Percentiles rank a stretch among this genome's conserved stretches.
These are phyloP conservation scores for Micoletzkya japonica DNA, from an alignment of 2,888 invertebrate genomes.

Conservation along the genomic window DNA sequence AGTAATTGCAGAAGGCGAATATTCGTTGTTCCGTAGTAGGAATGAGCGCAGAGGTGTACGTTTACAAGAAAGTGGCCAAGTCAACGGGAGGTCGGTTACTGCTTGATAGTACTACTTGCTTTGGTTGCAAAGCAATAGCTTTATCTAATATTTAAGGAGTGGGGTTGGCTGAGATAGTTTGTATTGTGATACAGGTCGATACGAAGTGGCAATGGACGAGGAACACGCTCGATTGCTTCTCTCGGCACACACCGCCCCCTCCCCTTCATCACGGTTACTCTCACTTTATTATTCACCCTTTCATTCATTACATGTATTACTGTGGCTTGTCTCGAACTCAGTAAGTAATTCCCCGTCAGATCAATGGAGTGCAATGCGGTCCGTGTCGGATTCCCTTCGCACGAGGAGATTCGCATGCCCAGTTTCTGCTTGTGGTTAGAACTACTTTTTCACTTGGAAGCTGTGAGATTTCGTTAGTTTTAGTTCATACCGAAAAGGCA, in stretches of 20 bases:
- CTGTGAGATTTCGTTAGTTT: too few relatives aligned
- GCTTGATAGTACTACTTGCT: too few relatives aligned
- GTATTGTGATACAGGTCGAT: slow-evolving; percentile 39
- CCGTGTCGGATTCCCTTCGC: slow-evolving; percentile 59
- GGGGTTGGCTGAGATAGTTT: too few relatives aligned
- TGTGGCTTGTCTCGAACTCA: not conserved
- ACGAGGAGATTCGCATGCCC: slow-evolving; percentile 37
- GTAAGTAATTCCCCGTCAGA: not conserved
- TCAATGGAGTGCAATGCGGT: slow-evolving; percentile 47
- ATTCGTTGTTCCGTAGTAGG: slow-evolving; percentile 92
- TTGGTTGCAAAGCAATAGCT: too few relatives aligned
- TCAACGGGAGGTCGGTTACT: slow-evolving; percentile 74
- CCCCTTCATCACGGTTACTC: slow-evolving; percentile 35
- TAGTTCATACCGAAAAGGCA: too few relatives aligned
- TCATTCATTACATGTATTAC: not conserved
- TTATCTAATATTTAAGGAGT: too few relatives aligned
- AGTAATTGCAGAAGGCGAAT: slow-evolving; percentile 70
- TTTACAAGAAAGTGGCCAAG: slow-evolving; percentile 82
- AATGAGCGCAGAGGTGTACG: slow-evolving; percentile 88
- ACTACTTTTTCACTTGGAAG: slow-evolving; percentile 3
- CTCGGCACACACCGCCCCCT: slow-evolving; percentile 67
- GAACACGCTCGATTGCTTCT: slow-evolving; percentile 73
- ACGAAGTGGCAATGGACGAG: slow-evolving; percentile 84
- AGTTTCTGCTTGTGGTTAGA: slow-evolving; percentile 56
- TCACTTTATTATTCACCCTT: not conserved